Percentiles rank a stretch among this genome's conserved stretches.
These are phyloP conservation scores for Thecocarcelia acutangulata DNA, from an alignment of 2,888 invertebrate species.

Conservation along the genomic window DNA sequence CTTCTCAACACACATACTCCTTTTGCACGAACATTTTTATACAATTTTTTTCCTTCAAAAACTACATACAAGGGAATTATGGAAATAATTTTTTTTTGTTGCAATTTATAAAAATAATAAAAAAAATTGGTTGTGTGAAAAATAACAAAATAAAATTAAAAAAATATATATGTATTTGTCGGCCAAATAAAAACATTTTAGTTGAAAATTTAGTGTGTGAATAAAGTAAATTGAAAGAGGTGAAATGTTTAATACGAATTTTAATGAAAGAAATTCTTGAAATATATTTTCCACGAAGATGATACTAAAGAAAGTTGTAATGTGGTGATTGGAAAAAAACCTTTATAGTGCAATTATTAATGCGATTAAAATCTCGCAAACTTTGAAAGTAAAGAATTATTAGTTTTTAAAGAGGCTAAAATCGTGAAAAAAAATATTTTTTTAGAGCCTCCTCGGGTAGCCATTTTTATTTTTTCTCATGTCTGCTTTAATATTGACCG, in stretches of 20 bases:
- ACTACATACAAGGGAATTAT: constrained; percentile 24
- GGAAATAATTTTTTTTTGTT: constrained; percentile 23
- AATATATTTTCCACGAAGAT: constrained; percentile 13
- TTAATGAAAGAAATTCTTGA: constrained; percentile 17
- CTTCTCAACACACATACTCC: constrained; percentile 71
- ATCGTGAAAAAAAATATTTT: constrained; percentile 52
- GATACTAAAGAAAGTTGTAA: not conserved
- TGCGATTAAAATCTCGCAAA: not conserved
- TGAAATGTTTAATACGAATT: constrained; percentile 2
- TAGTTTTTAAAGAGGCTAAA: constrained; percentile 44
- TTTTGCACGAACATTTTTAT: constrained; percentile 11
- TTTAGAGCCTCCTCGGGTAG: constrained; percentile 70
- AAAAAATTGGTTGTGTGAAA: not conserved
- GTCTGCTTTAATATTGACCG: constrained; percentile 72
- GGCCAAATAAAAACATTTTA: not conserved
- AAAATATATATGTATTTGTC: not conserved
- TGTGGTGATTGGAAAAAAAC: too few relatives aligned
- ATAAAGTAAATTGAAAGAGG: not conserved
- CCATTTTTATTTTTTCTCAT: constrained; percentile 76
- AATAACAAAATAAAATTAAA: not conserved
- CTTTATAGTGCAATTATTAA: not conserved
- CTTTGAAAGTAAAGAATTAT: constrained; percentile 6
- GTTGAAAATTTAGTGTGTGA: too few relatives aligned
- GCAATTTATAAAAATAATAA: constrained; percentile 13
- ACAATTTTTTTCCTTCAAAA: constrained; percentile 19